phyloP scores from a whole-genome alignment of 2,113 vertebrate genomes.

The Ginglymostoma cirratum region DNA sequence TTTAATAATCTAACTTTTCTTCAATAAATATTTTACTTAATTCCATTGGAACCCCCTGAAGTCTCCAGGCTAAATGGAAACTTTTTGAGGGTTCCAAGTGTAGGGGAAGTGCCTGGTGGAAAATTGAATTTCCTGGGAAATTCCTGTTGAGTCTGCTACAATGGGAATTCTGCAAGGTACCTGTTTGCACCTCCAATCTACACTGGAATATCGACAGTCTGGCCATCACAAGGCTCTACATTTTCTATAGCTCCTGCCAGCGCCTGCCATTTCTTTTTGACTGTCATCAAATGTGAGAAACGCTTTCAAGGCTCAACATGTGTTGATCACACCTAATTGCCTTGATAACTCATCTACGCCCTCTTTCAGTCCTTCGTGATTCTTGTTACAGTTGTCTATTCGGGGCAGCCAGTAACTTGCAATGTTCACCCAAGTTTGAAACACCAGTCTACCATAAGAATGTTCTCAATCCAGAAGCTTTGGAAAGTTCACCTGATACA shows the following conservation, averaged over 20 bases:
- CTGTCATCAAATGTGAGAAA: neutral
- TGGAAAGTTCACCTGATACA: neutral
- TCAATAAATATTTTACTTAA: no score
- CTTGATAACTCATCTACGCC: neutral
- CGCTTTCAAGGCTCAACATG: neutral
- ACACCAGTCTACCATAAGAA: neutral
- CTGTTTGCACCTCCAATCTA: no score
- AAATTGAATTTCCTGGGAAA: no score
- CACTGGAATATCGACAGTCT: no score
- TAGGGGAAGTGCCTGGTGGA: no score
- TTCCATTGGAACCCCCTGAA: no score
- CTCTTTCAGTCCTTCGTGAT: neutral
- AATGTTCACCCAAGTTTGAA: neutral
- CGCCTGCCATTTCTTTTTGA: neutral
- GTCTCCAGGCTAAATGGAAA: no score
- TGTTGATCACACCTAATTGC: neutral
- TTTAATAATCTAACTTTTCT: no score
- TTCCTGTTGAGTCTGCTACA: no score
- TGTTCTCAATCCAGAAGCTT: neutral
- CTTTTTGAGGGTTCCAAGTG: no score
- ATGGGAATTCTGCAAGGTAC: no score
- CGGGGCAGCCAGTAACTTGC: neutral
- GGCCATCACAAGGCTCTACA: no score
- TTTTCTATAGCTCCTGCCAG: neutral
- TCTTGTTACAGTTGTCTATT: constrained; percentile 3